These are phyloP conservation scores for Brachypteracias leptosomus DNA, from an alignment of 2,113 vertebrate genomes.

Conservation along the genomic window DNA sequence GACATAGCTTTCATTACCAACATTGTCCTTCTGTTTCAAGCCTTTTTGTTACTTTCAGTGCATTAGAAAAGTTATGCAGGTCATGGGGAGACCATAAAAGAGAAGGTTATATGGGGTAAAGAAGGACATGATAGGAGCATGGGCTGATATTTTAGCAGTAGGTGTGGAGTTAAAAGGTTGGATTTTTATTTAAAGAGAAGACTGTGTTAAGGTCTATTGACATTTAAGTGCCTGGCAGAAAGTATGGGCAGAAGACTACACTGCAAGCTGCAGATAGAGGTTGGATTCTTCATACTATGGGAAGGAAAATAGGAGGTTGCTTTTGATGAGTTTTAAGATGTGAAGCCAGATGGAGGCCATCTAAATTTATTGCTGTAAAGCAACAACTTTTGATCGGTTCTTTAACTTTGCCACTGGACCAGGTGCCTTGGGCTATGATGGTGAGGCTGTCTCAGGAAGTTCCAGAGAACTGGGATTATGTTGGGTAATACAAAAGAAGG, in stretches of 20 bases:
- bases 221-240: background rate
- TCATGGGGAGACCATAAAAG: background rate
- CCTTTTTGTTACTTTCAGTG: background rate
- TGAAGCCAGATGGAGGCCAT: background rate
- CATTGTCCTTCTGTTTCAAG: background rate
- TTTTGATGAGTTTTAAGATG: background rate
- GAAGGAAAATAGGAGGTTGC: background rate
- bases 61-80: background rate
- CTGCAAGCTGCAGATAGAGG: background rate
- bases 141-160: background rate
- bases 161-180: background rate
- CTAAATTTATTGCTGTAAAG: background rate
- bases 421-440: background rate
- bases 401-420: background rate
- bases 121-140: background rate
- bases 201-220: background rate
- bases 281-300: background rate
- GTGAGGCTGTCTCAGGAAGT: background rate
- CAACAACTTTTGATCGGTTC: background rate
- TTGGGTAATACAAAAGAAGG: background rate
- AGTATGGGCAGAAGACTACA: background rate
- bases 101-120: background rate
- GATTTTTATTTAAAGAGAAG: constrained; percentile 15
- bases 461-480: background rate
- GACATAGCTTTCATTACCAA: background rate